Base-by-base conservation (phyloP, 2,797 vertebrate genomes). In the Sebastes hubbsi region DNA sequence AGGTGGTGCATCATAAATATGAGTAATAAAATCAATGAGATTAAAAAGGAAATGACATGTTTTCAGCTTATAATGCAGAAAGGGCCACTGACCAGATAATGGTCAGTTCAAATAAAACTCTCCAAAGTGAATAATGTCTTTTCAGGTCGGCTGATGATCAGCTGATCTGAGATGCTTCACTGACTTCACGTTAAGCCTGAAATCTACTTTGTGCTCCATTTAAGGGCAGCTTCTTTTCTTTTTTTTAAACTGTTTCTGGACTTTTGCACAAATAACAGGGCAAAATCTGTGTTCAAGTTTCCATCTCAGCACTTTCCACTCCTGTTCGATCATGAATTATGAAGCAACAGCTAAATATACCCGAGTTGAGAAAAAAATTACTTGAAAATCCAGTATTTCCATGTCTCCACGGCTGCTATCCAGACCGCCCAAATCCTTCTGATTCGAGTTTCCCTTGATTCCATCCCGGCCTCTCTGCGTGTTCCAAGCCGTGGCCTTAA, bases 401-500 rank as follows among this genome's bases (percentile, higher is more conserved):
- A 6, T 58, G 61, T 72, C 38, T 74, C 46, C 34, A 49, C 63
- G 8, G 46, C 25, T 27, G 20, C 30, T 8, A 30, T 61, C 52
- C 36, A 77, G 22, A 81, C 25, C 0, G 2, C 42, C 22, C 27
- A 68, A 77, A 89, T 78, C 81, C 36, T 77, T 64, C 62, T 69
- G 69, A 72, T 66, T 83, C 7, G 1, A 81, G 65, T 54, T 54
- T 74, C 20, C 58, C 42, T 63, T 16, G 10, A 76, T 68, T 78
- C 36, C 68, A n/a, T 55, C 54, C 29, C 72, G 36, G 65, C 29
- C 65, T 74, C 72, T 75, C 27, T 72, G 36, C 71, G 66, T 70
- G 79, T 56, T 75, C 74, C 81, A 60, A 75, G 76, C 68, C 18
- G 1, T 34, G 70, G 49, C 56, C 54, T 91, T 69, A 63, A 81